phyloP scores from a whole-genome alignment of 2,888 invertebrate genomes.

The Apodemia zela region DNA sequence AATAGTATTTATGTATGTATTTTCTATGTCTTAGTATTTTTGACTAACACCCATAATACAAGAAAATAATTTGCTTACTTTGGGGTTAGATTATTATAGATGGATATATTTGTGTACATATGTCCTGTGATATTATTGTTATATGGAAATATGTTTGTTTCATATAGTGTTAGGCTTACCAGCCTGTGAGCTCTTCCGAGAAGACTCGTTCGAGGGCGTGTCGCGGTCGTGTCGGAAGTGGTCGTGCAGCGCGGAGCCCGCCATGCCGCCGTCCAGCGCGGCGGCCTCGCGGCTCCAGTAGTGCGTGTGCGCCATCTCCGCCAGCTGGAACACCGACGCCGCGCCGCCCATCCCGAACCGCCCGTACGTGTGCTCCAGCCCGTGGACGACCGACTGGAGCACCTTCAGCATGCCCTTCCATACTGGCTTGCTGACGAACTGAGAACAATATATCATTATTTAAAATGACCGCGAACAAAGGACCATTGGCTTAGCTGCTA shows the following conservation, averaged over 20 bases:
- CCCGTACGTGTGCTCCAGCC: slow-evolving; percentile 93
- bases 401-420: slow-evolving; percentile 99
- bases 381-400: slow-evolving; percentile 92
- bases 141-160: too few relatives aligned
- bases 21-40: too few relatives aligned
- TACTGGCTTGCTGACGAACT: slow-evolving; percentile 93
- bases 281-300: slow-evolving; percentile 95
- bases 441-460: slow-evolving; percentile 36
- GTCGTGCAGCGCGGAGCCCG: slow-evolving; percentile 57
- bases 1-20: too few relatives aligned
- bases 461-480: neutral
- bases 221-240: slow-evolving; percentile 54
- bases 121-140: too few relatives aligned
- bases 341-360: slow-evolving; percentile 98
- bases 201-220: slow-evolving; percentile 73
- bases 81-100: too few relatives aligned
- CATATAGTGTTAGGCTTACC: slow-evolving; percentile 54
- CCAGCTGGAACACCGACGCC: slow-evolving; percentile 97
- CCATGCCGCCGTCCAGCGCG: slow-evolving; percentile 79
- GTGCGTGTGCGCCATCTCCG: slow-evolving; percentile 99
- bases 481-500: too few relatives aligned
- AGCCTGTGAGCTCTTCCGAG: slow-evolving; percentile 85
- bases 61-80: too few relatives aligned
- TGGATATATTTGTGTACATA: too few relatives aligned
- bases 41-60: too few relatives aligned